phyloP scores from a whole-genome alignment of 2,113 vertebrate genomes.

The Chaetodon auriga region DNA sequence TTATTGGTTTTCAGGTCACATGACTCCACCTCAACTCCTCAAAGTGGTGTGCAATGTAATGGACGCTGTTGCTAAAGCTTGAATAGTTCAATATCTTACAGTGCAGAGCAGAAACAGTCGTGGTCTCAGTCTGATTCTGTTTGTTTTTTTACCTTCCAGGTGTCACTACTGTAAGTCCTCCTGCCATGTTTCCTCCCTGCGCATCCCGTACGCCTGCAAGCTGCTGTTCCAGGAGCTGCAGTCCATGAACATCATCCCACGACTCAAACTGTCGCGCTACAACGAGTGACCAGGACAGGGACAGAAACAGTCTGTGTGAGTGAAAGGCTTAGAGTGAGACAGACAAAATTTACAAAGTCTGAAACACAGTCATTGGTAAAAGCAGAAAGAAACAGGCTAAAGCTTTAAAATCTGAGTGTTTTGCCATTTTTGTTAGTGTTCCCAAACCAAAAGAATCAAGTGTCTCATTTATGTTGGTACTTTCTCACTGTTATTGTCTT shows the following conservation, averaged over 20 bases:
- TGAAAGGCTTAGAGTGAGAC: conserved; percentile 25
- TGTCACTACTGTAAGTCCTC: conserved; percentile 99
- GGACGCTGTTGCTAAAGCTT: too few species aligned
- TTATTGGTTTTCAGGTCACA: too few species aligned
- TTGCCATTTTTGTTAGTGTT: conserved; percentile 39
- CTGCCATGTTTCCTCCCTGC: conserved; percentile 94
- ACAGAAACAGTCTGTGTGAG: conserved; percentile 38
- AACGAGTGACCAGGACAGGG: conserved; percentile 86
- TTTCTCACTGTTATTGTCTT: conserved; percentile 22
- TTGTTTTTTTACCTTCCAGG: conserved; percentile 81
- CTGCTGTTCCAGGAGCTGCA: conserved; percentile 98
- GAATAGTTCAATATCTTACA: neutral
- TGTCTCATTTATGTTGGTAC: conserved; percentile 44
- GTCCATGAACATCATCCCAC: conserved; percentile 99
- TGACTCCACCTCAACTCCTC: too few species aligned
- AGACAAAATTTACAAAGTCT: neutral
- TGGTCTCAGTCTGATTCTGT: conserved; percentile 22
- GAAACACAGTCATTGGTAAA: neutral
- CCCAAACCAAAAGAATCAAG: conserved; percentile 22
- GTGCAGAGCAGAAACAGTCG: neutral
- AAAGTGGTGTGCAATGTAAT: too few species aligned
- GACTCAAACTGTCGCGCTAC: conserved; percentile 95
- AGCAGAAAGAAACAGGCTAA: conserved; percentile 3
- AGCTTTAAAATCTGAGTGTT: neutral
- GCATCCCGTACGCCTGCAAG: conserved; percentile 98